Percentiles rank a stretch among this genome's conserved stretches.
phyloP scores from a whole-genome alignment of 2,797 vertebrate species.

The Phrynocephalus guinanensis region DNA sequence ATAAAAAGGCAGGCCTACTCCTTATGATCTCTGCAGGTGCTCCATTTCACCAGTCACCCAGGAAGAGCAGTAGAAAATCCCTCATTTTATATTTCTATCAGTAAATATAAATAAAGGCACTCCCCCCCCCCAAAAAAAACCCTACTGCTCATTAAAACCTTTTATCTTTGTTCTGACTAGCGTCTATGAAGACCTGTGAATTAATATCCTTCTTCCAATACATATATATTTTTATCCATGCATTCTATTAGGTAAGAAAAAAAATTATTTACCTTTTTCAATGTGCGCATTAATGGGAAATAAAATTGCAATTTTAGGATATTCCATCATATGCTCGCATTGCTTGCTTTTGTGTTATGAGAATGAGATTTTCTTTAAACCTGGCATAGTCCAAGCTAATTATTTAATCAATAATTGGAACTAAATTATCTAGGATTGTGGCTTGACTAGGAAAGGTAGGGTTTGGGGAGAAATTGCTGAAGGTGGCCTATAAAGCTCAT shows the following conservation, averaged over 20 bases:
- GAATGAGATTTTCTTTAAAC: conserved; percentile 75
- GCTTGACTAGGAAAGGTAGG: conserved; percentile 77
- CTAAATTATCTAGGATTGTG: conserved; percentile 78
- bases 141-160: conserved; percentile 40
- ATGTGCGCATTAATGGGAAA: conserved; percentile 65
- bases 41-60: conserved; percentile 64
- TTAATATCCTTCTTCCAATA: conserved; percentile 59
- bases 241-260: conserved; percentile 59
- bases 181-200: conserved; percentile 58
- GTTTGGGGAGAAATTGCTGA: conserved; percentile 72
- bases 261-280: conserved; percentile 69
- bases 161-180: conserved; percentile 55
- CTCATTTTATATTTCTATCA: conserved; percentile 45
- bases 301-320: conserved; percentile 68
- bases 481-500: conserved; percentile 82
- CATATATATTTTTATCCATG: conserved; percentile 42
- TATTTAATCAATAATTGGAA: conserved; percentile 84
- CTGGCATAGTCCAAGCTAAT: conserved; percentile 79
- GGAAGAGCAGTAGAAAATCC: conserved; percentile 60
- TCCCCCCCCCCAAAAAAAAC: conserved; percentile 40
- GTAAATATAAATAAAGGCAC: conserved; percentile 48
- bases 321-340: conserved; percentile 66
- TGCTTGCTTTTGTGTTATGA: conserved; percentile 66
- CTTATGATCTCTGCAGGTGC: conserved; percentile 56
- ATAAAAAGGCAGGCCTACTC: conserved; percentile 55